Base-by-base conservation (phyloP, 1,140 invertebrate species). In the Drosophila nebulosa region DNA sequence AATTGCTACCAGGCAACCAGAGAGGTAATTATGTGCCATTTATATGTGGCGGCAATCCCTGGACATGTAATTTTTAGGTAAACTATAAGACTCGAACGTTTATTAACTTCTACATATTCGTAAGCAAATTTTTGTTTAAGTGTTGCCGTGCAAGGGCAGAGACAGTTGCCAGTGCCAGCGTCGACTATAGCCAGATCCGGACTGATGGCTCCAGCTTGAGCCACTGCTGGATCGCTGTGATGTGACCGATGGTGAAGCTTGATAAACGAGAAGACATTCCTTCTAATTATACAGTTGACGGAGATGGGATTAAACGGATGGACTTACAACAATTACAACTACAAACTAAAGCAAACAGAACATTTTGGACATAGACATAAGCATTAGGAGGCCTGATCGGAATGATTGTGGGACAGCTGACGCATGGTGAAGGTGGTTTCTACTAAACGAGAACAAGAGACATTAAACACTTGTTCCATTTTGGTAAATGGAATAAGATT, bases 381-480 rank as follows among this genome's bases (percentile, higher is more conserved):
- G 32, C 46, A 14, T 55, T 88, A 88, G 51, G 84, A 88, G 24
- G 84, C 84, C 61, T 89, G 85, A 65, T 90, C 90, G 60, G 90
- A 90, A 78, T 90, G 79, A 74, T 90, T 90, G 72, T 67, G 74
- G 68, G 90, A 90, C 74, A 90, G 42, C 62, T 90, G 90, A 74
- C 90, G 90, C 85, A 90, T 78, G 67, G 74, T 90, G 60, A 90
- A 90, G 55, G 90, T 90, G 50, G 90, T 90, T 71, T 90, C 89
- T 90, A 71, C 64, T 55, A 59, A 51, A 78, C 64, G 68, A 56
- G 61, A 53, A 74, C 61, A 78, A 51, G 39, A 59, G 63, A 12
- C 24, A 36, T 69, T 56, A 39, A 24, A 61, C 3, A 36, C 32
- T 22, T 35, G 24, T 27, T n/a, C 27, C 3, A 21, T 21, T 27